phyloP scores from a whole-genome alignment of 2,113 vertebrate species.

The Pangasianodon gigas region DNA sequence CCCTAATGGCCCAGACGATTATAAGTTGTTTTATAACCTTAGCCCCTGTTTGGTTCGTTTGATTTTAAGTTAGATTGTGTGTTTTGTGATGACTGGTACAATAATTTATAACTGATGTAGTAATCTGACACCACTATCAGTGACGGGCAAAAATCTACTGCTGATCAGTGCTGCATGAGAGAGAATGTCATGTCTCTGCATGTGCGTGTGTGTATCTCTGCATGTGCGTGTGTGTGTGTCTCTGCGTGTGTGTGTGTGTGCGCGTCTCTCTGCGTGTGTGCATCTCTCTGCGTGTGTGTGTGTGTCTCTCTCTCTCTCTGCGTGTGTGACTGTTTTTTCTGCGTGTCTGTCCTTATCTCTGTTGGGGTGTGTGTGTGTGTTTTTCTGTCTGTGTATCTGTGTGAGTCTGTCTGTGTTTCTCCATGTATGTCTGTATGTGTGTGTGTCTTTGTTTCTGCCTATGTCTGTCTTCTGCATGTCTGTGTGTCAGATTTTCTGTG shows the following conservation, averaged over 20 bases:
- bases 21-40: neutral
- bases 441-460: neutral
- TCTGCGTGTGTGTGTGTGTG: neutral
- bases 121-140: neutral
- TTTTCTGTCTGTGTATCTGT: neutral
- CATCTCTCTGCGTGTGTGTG: neutral
- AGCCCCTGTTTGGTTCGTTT: too few relatives aligned
- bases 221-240: too few relatives aligned
- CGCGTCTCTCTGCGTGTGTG: too few relatives aligned
- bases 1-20: neutral
- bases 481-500: neutral
- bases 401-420: neutral
- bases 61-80: neutral
- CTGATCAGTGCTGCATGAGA: neutral
- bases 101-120: neutral
- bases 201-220: neutral
- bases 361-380: neutral
- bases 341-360: neutral
- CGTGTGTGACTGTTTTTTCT: neutral
- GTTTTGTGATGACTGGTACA: neutral
- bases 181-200: neutral
- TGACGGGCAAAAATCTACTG: neutral
- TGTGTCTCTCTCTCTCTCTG: too few relatives aligned
- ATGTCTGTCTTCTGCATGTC: neutral
- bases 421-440: neutral